These are phyloP conservation scores for Ceryle rudis DNA, from an alignment of 2,797 vertebrate species.

Conservation along the genomic window DNA sequence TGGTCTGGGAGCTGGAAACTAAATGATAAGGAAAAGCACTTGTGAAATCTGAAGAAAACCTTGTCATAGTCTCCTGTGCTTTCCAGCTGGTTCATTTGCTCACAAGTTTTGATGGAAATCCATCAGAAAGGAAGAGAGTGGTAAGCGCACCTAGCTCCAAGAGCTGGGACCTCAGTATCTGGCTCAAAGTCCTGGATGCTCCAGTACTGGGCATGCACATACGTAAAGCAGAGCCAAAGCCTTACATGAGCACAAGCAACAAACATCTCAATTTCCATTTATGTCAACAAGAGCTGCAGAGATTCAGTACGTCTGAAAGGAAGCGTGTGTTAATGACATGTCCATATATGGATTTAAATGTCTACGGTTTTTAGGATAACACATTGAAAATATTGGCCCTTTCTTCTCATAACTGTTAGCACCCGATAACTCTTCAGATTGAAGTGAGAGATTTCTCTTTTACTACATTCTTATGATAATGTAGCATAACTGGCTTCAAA, in stretches of 20 bases:
- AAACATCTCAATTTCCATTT: neutral
- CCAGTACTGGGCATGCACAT: neutral
- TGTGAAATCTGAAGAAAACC: neutral
- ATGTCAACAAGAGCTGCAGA: constrained; percentile 7
- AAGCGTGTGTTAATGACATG: neutral
- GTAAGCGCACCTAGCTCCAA: neutral
- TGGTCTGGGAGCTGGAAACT: neutral
- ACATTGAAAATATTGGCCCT: constrained; percentile 12
- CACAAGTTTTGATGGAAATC: neutral
- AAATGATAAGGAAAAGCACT: neutral
- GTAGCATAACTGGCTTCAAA: neutral
- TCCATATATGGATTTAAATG: constrained; percentile 38
- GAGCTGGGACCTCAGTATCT: neutral
- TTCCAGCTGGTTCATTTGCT: neutral
- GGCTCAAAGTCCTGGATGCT: neutral
- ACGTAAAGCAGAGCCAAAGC: constrained; percentile 26
- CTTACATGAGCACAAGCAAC: neutral
- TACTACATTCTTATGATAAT: neutral
- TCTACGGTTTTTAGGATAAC: neutral
- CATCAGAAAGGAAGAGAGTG: neutral
- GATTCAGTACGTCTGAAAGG: neutral
- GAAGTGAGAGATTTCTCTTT: neutral
- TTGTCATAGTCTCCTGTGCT: neutral
- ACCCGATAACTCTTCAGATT: neutral
- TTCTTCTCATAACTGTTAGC: constrained; percentile 16